Base-by-base conservation (phyloP, 1,140 invertebrate genomes). In the Ectropis grisescens region DNA sequence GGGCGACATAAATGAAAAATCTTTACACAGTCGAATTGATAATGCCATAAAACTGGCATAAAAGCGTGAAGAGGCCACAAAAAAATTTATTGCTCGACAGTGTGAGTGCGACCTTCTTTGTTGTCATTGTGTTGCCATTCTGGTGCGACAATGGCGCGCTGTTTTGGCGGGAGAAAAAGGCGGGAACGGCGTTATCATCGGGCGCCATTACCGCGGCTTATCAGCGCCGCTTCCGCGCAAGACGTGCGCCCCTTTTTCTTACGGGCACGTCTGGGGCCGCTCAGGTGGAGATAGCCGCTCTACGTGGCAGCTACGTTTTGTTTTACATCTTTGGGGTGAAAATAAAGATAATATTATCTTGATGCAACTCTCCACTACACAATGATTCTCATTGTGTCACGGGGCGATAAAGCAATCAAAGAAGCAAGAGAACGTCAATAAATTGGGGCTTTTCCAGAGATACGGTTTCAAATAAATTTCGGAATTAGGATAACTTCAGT, bases 121-220 rank as follows among this genome's bases (percentile, higher is more conserved):
- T 47, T 36, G 46, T 39, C 65, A 65, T 74, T 74, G 69, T 78
- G 67, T 56, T 45, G 61, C 41, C 50, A 60, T 76, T 72, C 54
- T 58, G 46, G 27, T 47, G 50, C 46, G 52, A 72, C 66, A 69
- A 66, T 61, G 60, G 59, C 67, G 55, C 58, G 59, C 39, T 64
- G 60, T 65, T 69, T 66, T 65, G 68, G 62, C 65, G 67, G 61
- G 72, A 78, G 75, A 79, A 76, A 79, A 82, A 76, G 72, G 70
- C 70, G 74, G 75, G 58, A 61, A 50, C 61, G 55, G 32, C 59
- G 67, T 71, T 82, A 81, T 82, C 75, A 67, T 58, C 57, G 44
- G 42, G 41, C 49, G 67, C 81, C 81, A 82, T 83, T 83, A 82
- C 72, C 75, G 64, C 39, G 60, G 71, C 78, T 83, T 82, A 82